Evolutionary conservation across 1,140 invertebrate genomes (phyloP), one percentile per base, ranked within the genome.

Genomic region (Drosophila asahinai): DNA sequence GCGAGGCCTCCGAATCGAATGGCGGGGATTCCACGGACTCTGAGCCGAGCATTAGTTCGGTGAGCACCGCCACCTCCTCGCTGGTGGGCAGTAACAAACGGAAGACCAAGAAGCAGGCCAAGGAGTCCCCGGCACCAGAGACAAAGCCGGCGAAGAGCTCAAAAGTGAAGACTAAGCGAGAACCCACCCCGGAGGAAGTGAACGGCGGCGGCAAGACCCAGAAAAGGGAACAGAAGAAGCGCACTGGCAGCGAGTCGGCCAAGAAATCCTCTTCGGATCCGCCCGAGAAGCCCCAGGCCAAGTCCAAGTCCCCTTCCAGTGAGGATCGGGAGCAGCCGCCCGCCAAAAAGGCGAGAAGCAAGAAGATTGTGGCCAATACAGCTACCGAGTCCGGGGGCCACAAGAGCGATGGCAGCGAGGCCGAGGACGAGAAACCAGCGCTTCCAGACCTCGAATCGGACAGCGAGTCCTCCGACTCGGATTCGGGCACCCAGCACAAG

Each of bases 21-120:
- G 84, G 64, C 3, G 95, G 95, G 70, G 96, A 96, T 25, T 95
- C 95, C 64, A 94, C 95, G 71, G 95, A 95, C 80, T 94, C 95
- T 1, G 82, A 90, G 66, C 96, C 96, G 8, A 96, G 95, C 83
- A 96, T 97, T 33, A 97, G 96, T 92, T 95, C 96, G 19, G 95
- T 95, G 30, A 97, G 96, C 66, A 95, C 95, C 9, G 94, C 94
- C 60, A 95, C 95, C 2, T 93, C 92, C 25, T 92, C 86, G 3
- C 51, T 80, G 12, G 83, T 72, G 38, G 79, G 94, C 90, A 94
- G 93, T 80, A 86, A 94, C 17, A 93, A 93, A 54, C 92, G 95
- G 63, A 93, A 92, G 93, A 93, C 68, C 92, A 94, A 73, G 90
- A 93, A 75, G 92, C 94, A 90, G 83, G 65, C 33, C 93, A 92